Evolutionary conservation across 2,797 vertebrate genomes (phyloP), one percentile per base, ranked within the genome.

Genomic region (Steatocranus sp.): DNA sequence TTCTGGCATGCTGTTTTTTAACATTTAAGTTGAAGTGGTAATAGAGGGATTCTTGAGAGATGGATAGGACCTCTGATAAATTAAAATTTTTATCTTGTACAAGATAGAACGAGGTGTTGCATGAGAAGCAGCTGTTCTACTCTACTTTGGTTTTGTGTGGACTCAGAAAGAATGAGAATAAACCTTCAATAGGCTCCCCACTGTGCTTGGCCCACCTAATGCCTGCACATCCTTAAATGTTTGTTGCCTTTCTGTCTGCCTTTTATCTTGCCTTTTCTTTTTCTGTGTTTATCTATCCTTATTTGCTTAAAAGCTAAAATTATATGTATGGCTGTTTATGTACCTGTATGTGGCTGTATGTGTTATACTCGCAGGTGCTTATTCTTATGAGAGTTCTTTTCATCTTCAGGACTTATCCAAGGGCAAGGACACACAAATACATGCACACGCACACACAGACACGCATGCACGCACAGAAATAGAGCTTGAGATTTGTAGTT

Each of bases 141-240:
- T 70, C 17, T 20, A 15, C 56, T 83, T 25, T 27, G 50, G 63
- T 85, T 82, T 68, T 32, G 15, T 76, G 68, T 85, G 58, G 80
- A 90, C 34, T 17, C 50, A 41, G n/a, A 30, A 38, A 51, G 83
- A 92, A 92, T 88, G 63, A 84, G 48, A 90, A 88, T 75, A 76
- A 89, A 85, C 48, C 61, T 61, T 54, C 75, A 56, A 77, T 56
- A 32, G 23, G 46, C 79, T 89, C 58, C 83, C 78, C 5, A 4
- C 54, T 49, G 82, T 43, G 56, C 34, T 27, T 68, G 30, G 32
- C 53, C 12, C 58, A 73, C 20, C 56, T 75, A 51, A 83, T 78
- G 76, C 83, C 70, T 78, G n/a, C 82, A 81, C 80, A 89, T 86
- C 51, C 78, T 61, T 84, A 27, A 51, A 54, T 49, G 32, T 61